Evolutionary conservation across 2,888 invertebrate species (phyloP).

Genomic region (Stegophylla sp.): DNA sequence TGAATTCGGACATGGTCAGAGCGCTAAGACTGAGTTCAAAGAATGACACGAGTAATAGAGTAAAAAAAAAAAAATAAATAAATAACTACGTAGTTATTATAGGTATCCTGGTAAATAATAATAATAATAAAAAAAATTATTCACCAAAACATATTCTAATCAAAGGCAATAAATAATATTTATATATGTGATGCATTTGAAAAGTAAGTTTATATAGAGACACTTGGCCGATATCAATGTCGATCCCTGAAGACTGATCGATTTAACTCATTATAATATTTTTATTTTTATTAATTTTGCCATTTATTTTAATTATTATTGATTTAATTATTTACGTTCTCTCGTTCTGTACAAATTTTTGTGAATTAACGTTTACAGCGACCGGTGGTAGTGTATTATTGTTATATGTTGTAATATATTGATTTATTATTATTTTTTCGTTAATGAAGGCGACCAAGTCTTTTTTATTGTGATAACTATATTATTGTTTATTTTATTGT

Average conservation of each 20-base stretch:
- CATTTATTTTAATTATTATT: slow-evolving; percentile 39
- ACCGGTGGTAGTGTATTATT: slow-evolving; percentile 37
- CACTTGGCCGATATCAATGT: slow-evolving; percentile 44
- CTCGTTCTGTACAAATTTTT: slow-evolving; percentile 27
- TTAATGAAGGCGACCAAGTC: slow-evolving; percentile 20
- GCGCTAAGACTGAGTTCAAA: slow-evolving; percentile 14
- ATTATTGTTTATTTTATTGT: slow-evolving; percentile 42
- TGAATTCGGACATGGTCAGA: slow-evolving; percentile 33
- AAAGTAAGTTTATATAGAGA: slow-evolving; percentile 40
- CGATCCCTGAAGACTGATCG: slow-evolving; percentile 58
- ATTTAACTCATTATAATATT: slow-evolving; percentile 34
- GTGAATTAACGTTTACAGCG: slow-evolving; percentile 15
- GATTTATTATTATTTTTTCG: slow-evolving; percentile 26
- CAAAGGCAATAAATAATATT: slow-evolving; percentile 48
- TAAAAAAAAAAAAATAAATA: not conserved
- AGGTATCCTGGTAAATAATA: slow-evolving; percentile 14
- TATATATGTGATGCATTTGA: slow-evolving; percentile 47
- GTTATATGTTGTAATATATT: slow-evolving; percentile 20
- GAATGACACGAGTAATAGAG: slow-evolving; percentile 25
- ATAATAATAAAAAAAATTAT: not conserved
- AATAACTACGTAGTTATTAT: not conserved
- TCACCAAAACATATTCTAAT: slow-evolving; percentile 35
- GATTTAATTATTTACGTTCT: slow-evolving; percentile 20
- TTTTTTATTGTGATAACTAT: slow-evolving; percentile 50
- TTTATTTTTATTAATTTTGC: slow-evolving; percentile 30